Base-by-base conservation (phyloP, 2,797 vertebrate species). In the Erpetoichthys calabaricus region DNA sequence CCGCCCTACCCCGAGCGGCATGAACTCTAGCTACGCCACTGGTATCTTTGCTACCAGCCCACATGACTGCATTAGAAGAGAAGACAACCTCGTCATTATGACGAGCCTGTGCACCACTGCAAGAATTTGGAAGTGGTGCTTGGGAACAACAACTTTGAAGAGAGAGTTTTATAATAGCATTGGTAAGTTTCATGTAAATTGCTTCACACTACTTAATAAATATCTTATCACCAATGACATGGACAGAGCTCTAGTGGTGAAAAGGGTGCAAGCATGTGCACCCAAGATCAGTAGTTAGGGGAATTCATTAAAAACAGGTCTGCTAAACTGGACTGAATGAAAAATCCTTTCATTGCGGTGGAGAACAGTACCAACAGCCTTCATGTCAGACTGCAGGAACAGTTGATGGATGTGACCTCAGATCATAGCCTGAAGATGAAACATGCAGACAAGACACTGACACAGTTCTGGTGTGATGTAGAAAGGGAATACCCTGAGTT, bases 311-410 rank as follows among this genome's bases (percentile, higher is more conserved):
- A 64, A 5, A 51, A 43, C 41, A 62, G 55, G 6, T 64, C 49
- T 58, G 49, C 57, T 42, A 57, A 45, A 54, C 62, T 65, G 9
- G 61, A 64, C 43, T 62, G 51, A 61, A 43, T 65, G 59, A 61
- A 50, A 5, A 59, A 55, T 52, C 60, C 43, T 49, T 58, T 68
- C 25, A 47, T 43, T 50, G 41, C 59, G 51, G 65, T 25, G 46
- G 57, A 67, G 42, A 47, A 8, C 52, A 57, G 4, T 8, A 66
- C 41, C 57, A 63, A 8, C 56, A 67, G n/a, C 10, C 5, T 56
- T 58, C 56, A 42, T 65, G 51, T 45, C 50, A 66, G 63, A 59
- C 57, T 53, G 45, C 57, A 58, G 42, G 57, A 58, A 45, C 25
- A 58, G 44, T 51, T 58, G 41, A 25, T 58, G 47, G 57, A 58